phyloP scores from a whole-genome alignment of 2,888 invertebrate genomes.

The Emmelina monodactyla region DNA sequence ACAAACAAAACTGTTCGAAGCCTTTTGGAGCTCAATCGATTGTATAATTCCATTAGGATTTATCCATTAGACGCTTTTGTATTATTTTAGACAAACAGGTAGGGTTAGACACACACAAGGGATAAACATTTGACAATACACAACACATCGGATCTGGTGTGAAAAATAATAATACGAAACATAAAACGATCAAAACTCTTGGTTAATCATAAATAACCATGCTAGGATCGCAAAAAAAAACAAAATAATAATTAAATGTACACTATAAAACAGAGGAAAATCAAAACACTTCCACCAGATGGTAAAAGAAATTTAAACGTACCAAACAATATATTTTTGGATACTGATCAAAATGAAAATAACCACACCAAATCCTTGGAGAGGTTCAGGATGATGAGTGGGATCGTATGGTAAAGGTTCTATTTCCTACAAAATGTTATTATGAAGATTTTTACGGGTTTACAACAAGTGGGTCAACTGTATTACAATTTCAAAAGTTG shows the following conservation, averaged over 20 bases:
- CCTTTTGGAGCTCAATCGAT: conserved; percentile 49
- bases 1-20: conserved; percentile 61
- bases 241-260: conserved; percentile 35
- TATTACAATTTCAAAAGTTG: conserved; percentile 53
- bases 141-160: conserved; percentile 71
- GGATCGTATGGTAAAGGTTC: conserved; percentile 54
- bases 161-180: conserved; percentile 44
- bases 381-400: conserved; percentile 59
- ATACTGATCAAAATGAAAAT: conserved; percentile 49
- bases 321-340: conserved; percentile 32
- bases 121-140: conserved; percentile 92
- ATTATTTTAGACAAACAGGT: conserved; percentile 63
- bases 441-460: conserved; percentile 43
- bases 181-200: conserved; percentile 32
- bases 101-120: conserved; percentile 88
- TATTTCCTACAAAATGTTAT: conserved; percentile 49
- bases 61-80: conserved; percentile 45
- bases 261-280: conserved; percentile 60
- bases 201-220: conserved; percentile 50
- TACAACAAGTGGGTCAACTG: conserved; percentile 50
- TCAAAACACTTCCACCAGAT: conserved; percentile 67
- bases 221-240: conserved; percentile 53
- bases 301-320: conserved; percentile 51
- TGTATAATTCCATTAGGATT: conserved; percentile 31
- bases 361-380: conserved; percentile 67